Percentiles rank a stretch among this genome's conserved stretches.
Evolutionary conservation across 1,140 invertebrate genomes (phyloP).

Genomic region (Bombus haemorrhoidalis): DNA sequence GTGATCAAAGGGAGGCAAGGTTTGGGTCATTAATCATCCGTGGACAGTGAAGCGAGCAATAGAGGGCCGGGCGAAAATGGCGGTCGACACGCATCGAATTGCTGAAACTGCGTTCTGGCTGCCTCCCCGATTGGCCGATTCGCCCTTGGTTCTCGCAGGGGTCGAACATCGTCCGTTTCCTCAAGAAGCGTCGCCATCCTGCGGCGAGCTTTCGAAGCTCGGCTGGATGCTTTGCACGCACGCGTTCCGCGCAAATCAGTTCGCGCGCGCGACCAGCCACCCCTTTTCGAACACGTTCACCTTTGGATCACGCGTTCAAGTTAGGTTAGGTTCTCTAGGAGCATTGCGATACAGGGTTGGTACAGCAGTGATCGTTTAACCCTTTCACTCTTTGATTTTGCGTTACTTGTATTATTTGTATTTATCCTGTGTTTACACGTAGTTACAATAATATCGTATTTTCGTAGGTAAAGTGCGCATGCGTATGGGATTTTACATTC

Average conservation of each 20-base stretch:
- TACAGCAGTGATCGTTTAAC: too few relatives aligned
- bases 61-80: slow-evolving; percentile 60
- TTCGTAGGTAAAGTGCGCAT: too few relatives aligned
- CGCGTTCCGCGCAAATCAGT: background rate
- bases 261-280: background rate
- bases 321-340: background rate
- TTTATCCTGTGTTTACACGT: too few relatives aligned
- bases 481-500: too few relatives aligned
- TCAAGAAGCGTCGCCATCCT: slow-evolving; percentile 75
- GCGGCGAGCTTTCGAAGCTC: slow-evolving; percentile 61
- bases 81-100: slow-evolving; percentile 54
- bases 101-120: slow-evolving; percentile 47
- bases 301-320: background rate
- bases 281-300: background rate
- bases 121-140: slow-evolving; percentile 63
- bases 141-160: slow-evolving; percentile 50
- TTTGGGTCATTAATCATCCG: slow-evolving; percentile 35
- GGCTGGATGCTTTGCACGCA: slow-evolving; percentile 24
- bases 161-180: slow-evolving; percentile 39
- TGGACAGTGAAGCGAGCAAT: slow-evolving; percentile 8
- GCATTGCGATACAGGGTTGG: too few relatives aligned
- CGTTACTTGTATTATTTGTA: too few relatives aligned
- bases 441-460: too few relatives aligned
- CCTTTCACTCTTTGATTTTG: too few relatives aligned
- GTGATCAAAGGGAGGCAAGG: background rate